Percentiles rank a stretch among this genome's conserved stretches.
Evolutionary conservation across 2,888 invertebrate genomes (phyloP).

Genomic region (Trissolcus japonicus): DNA sequence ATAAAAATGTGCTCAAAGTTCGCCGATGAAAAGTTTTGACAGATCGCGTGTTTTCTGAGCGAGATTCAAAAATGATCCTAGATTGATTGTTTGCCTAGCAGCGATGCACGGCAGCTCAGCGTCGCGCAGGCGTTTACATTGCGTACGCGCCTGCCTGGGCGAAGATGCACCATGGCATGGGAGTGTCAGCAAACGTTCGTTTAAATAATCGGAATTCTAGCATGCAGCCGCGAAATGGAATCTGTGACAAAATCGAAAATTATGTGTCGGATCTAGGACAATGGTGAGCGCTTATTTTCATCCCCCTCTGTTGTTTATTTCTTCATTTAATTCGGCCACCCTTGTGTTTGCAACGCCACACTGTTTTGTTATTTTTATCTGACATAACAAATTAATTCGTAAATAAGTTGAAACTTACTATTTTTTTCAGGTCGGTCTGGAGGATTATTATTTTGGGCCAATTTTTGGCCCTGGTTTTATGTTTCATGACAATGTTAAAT

Average conservation of each 20-base stretch:
- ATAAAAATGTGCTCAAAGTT: background rate
- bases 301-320: conserved; percentile 8
- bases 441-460: conserved; percentile 85
- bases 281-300: conserved; percentile 78
- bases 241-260: conserved; percentile 82
- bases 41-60: background rate
- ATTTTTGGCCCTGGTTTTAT: conserved; percentile 85
- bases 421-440: conserved; percentile 82
- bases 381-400: background rate
- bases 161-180: conserved; percentile 74
- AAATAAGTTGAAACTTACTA: background rate
- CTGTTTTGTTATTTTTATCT: background rate
- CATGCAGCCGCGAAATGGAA: conserved; percentile 75
- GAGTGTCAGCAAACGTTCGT: conserved; percentile 72
- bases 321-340: background rate
- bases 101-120: conserved; percentile 26
- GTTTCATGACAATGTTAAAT: conserved; percentile 86
- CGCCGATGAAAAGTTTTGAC: background rate
- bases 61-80: conserved; percentile 22
- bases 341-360: background rate
- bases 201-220: conserved; percentile 67
- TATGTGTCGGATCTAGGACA: conserved; percentile 83
- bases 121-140: conserved; percentile 58
- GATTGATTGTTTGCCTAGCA: conserved; percentile 24
- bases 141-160: conserved; percentile 62